Conservation (phyloP, 2,888 invertebrate genomes). For the Physocephala rufipes region DNA sequence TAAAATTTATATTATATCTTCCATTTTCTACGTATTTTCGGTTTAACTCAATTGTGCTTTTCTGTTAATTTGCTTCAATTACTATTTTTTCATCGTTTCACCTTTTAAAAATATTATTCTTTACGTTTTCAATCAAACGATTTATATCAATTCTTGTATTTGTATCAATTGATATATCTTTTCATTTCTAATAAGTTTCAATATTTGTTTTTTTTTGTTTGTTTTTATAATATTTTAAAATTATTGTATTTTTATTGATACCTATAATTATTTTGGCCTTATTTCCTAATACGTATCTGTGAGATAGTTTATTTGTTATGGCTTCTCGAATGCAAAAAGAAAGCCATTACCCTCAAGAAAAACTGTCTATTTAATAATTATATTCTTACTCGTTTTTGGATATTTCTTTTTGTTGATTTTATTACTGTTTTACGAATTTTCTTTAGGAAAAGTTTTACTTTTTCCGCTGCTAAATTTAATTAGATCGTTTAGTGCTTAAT, state of each 20-base stretch:
- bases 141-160: neutral
- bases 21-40: slow-evolving; percentile 28
- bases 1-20: slow-evolving; percentile 14
- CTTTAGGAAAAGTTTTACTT: no score
- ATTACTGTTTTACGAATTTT: slow-evolving; percentile 30
- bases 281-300: slow-evolving; percentile 65
- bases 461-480: slow-evolving; percentile 26
- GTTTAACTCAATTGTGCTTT: neutral
- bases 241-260: slow-evolving; percentile 39
- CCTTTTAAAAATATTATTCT: neutral
- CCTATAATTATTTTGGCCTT: slow-evolving; percentile 60
- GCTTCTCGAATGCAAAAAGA: slow-evolving; percentile 45
- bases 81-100: neutral
- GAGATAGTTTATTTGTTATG: slow-evolving; percentile 51
- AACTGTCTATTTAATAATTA: neutral
- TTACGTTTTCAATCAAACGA: neutral
- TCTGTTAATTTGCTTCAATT: neutral
- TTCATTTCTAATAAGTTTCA: neutral
- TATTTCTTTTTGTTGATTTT: slow-evolving; percentile 14
- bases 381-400: neutral
- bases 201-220: slow-evolving; percentile 12
- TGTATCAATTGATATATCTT: neutral
- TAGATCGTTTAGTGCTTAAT: slow-evolving; percentile 31
- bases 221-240: slow-evolving; percentile 40
- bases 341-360: slow-evolving; percentile 7